A percentile compares a stretch with the other conserved stretches of the same genome.
phyloP scores from a whole-genome alignment of 1,140 invertebrate species.

The Drosophila biarmipes region DNA sequence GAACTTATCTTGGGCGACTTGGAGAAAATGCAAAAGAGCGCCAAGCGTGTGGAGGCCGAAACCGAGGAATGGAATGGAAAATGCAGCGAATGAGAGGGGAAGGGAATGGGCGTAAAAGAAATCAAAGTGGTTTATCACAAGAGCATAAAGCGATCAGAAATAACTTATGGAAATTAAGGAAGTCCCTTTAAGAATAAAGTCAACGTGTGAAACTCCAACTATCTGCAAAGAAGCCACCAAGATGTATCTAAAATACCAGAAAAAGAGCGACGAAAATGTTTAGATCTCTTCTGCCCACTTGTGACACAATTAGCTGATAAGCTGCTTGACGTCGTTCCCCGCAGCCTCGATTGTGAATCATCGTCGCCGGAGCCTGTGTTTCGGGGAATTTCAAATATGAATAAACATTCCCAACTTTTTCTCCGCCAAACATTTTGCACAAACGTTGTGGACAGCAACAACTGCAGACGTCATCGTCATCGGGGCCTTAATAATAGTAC shows the following conservation, averaged over 20 bases:
- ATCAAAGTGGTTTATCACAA: background rate
- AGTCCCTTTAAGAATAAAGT: too few species aligned
- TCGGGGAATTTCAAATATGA: constrained; percentile 4
- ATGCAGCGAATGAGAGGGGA: background rate
- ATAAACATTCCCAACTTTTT: constrained; percentile 9
- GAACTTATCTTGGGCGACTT: constrained; percentile 62
- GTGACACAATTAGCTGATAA: constrained; percentile 8
- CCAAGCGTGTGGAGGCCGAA: constrained; percentile 3
- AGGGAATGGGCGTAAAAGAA: background rate
- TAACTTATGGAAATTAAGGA: too few species aligned
- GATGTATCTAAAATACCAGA: background rate
- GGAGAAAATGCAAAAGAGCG: constrained; percentile 38
- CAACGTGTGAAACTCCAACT: too few species aligned
- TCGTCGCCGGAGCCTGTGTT: background rate
- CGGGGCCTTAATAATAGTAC: constrained; percentile 23
- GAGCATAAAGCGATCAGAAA: background rate
- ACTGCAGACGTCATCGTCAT: constrained; percentile 10
- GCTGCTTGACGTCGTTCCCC: constrained; percentile 8
- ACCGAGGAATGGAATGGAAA: constrained; percentile 1
- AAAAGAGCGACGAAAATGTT: background rate
- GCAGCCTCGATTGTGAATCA: constrained; percentile 16
- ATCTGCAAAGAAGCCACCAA: background rate
- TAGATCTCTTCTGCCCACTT: background rate
- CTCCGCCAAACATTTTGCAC: constrained; percentile 5
- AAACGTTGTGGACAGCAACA: constrained; percentile 6